Conservation (phyloP, 2,888 invertebrate species). For the Sesamia inferens region DNA sequence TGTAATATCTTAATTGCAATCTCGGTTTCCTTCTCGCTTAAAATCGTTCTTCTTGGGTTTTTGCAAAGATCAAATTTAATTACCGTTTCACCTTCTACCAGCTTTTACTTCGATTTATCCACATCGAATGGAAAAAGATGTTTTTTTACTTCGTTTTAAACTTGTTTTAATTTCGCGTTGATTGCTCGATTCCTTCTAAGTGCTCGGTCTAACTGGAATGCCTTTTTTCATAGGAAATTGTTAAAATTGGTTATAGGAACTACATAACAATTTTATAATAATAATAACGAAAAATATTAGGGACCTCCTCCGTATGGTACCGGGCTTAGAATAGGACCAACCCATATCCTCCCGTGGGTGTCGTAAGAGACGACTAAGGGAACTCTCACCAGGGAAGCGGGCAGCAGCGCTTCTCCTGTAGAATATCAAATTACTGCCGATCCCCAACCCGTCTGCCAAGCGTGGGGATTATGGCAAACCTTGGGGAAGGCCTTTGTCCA, state of each 20-base stretch:
- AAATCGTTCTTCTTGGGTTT: conserved; percentile 45
- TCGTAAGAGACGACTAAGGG: too few relatives aligned
- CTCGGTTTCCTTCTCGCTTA: conserved; percentile 49
- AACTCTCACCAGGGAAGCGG: too few relatives aligned
- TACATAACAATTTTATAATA: too few relatives aligned
- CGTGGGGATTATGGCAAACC: too few relatives aligned
- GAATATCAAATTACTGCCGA: too few relatives aligned
- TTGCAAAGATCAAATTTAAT: conserved; percentile 62
- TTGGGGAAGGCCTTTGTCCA: too few relatives aligned
- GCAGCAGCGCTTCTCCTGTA: too few relatives aligned
- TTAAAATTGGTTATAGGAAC: not conserved
- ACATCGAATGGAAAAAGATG: conserved; percentile 45
- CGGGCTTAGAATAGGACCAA: too few relatives aligned
- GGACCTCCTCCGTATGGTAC: too few relatives aligned
- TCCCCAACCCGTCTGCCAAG: too few relatives aligned
- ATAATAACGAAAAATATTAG: too few relatives aligned
- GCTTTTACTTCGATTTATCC: conserved; percentile 54
- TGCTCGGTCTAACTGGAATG: conserved; percentile 32
- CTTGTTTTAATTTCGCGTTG: conserved; percentile 54
- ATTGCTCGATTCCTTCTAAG: conserved; percentile 57
- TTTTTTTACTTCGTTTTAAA: conserved; percentile 44
- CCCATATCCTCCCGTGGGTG: too few relatives aligned
- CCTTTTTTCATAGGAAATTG: conserved; percentile 19
- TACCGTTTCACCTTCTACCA: conserved; percentile 48
- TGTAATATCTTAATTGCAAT: conserved; percentile 58